A percentile compares a stretch with the other conserved stretches of the same genome.
These are phyloP conservation scores for Drosophila tani DNA, from an alignment of 1,140 invertebrate genomes.

Conservation along the genomic window DNA sequence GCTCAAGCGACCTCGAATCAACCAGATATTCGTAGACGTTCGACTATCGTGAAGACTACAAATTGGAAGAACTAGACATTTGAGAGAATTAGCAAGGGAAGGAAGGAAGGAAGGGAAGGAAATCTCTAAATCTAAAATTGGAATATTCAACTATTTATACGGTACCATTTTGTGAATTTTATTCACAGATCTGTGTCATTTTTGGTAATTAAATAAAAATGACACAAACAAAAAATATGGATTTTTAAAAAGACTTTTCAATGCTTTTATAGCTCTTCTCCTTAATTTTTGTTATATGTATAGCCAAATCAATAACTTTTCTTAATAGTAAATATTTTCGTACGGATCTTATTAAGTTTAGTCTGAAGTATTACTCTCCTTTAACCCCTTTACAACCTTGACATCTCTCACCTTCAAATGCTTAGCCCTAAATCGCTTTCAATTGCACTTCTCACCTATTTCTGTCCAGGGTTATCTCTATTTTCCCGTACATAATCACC, in stretches of 20 bases:
- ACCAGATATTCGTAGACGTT: background rate
- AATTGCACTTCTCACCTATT: constrained; percentile 32
- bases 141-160: background rate
- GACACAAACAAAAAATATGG: no score
- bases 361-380: no score
- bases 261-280: no score
- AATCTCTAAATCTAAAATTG: background rate
- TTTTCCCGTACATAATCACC: constrained; percentile 31
- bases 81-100: background rate
- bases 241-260: no score
- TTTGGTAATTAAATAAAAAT: background rate
- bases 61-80: background rate
- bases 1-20: background rate
- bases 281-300: no score
- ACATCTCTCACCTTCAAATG: constrained; percentile 8
- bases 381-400: constrained; percentile 6
- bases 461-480: constrained; percentile 18
- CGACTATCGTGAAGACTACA: no score
- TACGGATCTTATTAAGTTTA: background rate
- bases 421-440: constrained; percentile 10
- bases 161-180: background rate
- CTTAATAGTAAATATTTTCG: no score
- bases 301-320: no score
- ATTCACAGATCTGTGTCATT: background rate
- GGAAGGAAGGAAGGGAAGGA: no score